These are phyloP conservation scores for Caenorhabditis plicata DNA, from an alignment of 2,888 invertebrate genomes.

Conservation along the genomic window DNA sequence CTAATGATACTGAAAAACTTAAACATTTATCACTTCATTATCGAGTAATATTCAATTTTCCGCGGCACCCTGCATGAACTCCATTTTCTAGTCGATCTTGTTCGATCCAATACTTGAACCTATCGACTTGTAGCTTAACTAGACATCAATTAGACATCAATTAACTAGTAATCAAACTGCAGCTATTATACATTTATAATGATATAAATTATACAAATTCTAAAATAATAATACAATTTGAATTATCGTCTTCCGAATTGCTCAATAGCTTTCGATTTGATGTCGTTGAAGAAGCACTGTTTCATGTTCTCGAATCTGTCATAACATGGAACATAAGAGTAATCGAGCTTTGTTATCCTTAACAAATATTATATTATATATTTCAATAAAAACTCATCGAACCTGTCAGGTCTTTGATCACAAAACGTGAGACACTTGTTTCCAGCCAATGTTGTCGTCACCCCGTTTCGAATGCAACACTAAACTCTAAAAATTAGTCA, in stretches of 20 bases:
- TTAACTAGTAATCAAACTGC: too few species aligned
- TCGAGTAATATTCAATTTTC: too few species aligned
- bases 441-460: constrained; percentile 58
- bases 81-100: too few species aligned
- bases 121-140: too few species aligned
- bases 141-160: too few species aligned
- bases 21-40: too few species aligned
- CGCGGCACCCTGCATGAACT: too few species aligned
- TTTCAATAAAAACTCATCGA: neutral
- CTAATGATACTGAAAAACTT: too few species aligned
- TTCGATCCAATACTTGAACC: too few species aligned
- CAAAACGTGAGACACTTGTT: constrained; percentile 58
- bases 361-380: constrained; percentile 5
- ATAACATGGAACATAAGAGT: constrained; percentile 55
- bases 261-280: constrained; percentile 53
- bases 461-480: constrained; percentile 55
- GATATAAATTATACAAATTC: too few species aligned
- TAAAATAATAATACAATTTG: too few species aligned
- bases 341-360: constrained; percentile 58
- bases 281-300: constrained; percentile 61
- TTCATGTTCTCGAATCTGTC: constrained; percentile 61
- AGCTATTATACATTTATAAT: too few species aligned
- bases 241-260: constrained; percentile 40
- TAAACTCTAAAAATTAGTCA: constrained; percentile 2
- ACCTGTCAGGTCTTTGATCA: constrained; percentile 58